Evolutionary conservation across 2,113 vertebrate species (phyloP).

Genomic region (Actenoides lindsayi): DNA sequence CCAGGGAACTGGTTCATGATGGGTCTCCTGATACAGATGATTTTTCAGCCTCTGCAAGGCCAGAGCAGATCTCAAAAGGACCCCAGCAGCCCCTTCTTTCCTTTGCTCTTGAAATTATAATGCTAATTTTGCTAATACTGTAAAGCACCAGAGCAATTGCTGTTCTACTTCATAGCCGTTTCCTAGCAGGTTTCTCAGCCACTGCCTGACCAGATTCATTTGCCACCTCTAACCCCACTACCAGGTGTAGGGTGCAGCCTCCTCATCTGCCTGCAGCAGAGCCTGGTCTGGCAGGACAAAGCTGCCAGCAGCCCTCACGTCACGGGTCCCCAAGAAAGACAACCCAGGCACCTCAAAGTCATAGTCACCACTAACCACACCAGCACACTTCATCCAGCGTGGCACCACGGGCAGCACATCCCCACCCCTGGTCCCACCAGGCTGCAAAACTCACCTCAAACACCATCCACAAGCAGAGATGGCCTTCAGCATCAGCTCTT

Average conservation of each 20-base stretch:
- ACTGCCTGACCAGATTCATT: not conserved
- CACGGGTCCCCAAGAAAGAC: rapidly evolving
- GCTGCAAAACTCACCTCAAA: not conserved
- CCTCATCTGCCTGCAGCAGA: not conserved
- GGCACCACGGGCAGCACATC: not conserved
- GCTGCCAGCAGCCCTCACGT: not conserved
- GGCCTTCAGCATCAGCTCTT: not conserved
- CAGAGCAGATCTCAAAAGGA: not conserved
- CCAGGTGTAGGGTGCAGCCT: too few relatives aligned
- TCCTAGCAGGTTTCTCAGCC: not conserved
- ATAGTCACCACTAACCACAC: not conserved
- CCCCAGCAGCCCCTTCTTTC: not conserved
- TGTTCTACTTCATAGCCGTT: not conserved
- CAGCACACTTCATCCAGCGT: rapidly evolving
- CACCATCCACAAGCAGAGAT: not conserved
- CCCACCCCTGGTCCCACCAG: not conserved
- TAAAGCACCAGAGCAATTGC: not conserved
- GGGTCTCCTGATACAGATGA: rapidly evolving
- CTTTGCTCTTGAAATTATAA: not conserved
- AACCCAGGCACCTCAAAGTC: not conserved
- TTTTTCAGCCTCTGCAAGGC: not conserved
- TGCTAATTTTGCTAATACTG: not conserved
- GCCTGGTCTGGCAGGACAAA: not conserved
- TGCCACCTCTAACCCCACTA: not conserved
- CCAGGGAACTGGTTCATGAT: too few relatives aligned